These are phyloP conservation scores for Trichosurus vulpecula DNA, from an alignment of 2,797 vertebrate genomes.

Conservation along the genomic window DNA sequence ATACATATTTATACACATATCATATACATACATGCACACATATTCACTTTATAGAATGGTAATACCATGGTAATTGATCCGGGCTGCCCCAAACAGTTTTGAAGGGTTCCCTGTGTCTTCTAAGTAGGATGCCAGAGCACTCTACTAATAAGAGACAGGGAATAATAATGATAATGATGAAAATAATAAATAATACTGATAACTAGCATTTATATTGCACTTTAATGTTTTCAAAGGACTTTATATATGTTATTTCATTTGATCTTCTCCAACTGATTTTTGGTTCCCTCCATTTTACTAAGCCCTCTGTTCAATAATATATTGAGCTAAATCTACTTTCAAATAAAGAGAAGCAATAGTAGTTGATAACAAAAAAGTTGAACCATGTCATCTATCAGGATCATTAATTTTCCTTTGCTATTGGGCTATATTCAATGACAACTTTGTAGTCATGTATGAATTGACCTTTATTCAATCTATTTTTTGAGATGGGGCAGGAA, in stretches of 20 bases:
- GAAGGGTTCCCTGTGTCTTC: not conserved
- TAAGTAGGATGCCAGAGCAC: not conserved
- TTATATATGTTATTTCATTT: not conserved
- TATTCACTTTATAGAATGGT: not conserved
- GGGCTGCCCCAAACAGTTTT: not conserved
- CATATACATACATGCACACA: too few relatives aligned
- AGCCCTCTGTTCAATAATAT: not conserved
- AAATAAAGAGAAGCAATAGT: not conserved
- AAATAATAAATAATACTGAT: not conserved
- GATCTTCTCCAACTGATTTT: not conserved
- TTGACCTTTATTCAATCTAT: not conserved
- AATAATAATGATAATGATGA: not conserved
- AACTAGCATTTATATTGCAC: not conserved
- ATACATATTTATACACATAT: too few relatives aligned
- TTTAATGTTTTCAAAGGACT: not conserved
- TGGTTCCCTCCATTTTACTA: not conserved
- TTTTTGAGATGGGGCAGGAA: not conserved
- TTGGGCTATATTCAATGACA: not conserved
- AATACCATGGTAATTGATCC: not conserved
- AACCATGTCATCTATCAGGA: conserved; percentile 19
- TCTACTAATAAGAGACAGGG: not conserved
- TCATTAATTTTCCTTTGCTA: not conserved
- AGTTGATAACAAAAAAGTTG: conserved; percentile 14
- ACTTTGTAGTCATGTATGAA: not conserved
- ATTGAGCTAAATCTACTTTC: not conserved